Evolutionary conservation across 2,888 invertebrate species (phyloP).

Genomic region (Ichneumoninae sp.): DNA sequence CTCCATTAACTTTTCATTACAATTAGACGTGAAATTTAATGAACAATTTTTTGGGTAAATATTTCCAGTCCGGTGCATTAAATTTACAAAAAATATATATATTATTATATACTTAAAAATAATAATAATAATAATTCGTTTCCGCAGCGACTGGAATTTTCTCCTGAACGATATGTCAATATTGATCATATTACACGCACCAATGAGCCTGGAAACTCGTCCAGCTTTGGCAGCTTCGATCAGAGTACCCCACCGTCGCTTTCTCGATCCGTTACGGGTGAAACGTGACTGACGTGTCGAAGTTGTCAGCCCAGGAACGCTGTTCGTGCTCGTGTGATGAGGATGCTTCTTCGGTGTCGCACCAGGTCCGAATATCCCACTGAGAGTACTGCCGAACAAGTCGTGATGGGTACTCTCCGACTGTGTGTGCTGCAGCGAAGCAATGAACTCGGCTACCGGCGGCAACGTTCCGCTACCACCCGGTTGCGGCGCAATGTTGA

Average conservation of each 20-base stretch:
- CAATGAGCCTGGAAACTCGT: constrained; percentile 92
- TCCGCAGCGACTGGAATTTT: not conserved
- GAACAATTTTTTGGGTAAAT: too few species aligned
- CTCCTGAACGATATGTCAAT: not conserved
- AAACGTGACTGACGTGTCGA: constrained; percentile 74
- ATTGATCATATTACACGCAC: constrained; percentile 79
- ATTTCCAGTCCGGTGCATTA: too few species aligned
- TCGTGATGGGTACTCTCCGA: constrained; percentile 87
- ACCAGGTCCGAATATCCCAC: constrained; percentile 87
- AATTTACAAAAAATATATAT: too few species aligned
- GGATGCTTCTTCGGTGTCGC: constrained; percentile 85
- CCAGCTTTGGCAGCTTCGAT: constrained; percentile 95
- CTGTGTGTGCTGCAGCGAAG: constrained; percentile 89
- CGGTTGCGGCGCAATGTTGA: constrained; percentile 93
- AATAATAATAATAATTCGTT: too few species aligned
- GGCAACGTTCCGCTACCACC: constrained; percentile 86
- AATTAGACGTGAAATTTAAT: too few species aligned
- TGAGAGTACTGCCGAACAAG: constrained; percentile 89
- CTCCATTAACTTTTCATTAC: too few species aligned
- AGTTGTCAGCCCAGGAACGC: constrained; percentile 79
- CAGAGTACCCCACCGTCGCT: constrained; percentile 92
- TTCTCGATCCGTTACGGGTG: constrained; percentile 85
- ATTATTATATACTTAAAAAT: too few species aligned
- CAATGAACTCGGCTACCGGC: constrained; percentile 92
- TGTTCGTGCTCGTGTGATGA: constrained; percentile 83